Base-by-base conservation (phyloP, 2,797 vertebrate species). In the Cirrhinus mrigala region DNA sequence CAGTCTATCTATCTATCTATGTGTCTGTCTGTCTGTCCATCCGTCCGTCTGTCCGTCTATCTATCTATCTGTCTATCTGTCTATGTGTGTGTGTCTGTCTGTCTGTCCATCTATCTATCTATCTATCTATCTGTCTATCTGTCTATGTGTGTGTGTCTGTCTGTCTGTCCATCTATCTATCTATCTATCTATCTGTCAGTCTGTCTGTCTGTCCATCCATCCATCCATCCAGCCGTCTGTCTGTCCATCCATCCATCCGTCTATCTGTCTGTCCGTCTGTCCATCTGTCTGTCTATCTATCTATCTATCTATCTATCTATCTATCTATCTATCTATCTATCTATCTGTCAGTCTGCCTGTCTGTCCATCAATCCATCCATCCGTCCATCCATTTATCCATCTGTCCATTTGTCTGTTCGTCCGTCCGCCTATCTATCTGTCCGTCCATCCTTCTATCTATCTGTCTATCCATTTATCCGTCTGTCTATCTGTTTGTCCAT, bases 21-120 rank as follows among this genome's bases (percentile, higher is more conserved):
- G 27, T 18, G 0, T 33, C 6, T 66, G 0, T 33, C 64, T n/a
- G 0, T 70, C 69, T 46, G 0, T 70, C 10, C 3, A 0, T 70
- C 37, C 2, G 0, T 73, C 7, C 3, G 0, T 73, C n/a, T 1
- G 0, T 27, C 70, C 0, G 0, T 18, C 14, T 8, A 0, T 24
- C 22, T 24, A 0, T 71, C 52, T 1, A 0, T 76, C 74, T 56
- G 0, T 77, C 18, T 37, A 4, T 52, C 27, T 12, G 0, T 75
- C 50, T 33, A 0, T 52, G n/a, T n/a, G n/a, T 37, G 1, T 70
- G 1, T 69, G 18, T 37, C 8, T 7, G 0, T 33, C 50, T 22
- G 0, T 54, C 27, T 56, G 1, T n/a, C 16, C n/a, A 4, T 46
- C 20, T 14, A 0, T 40, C 20, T n/a, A 0, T 73, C 9, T 20